Base-by-base conservation (phyloP, 2,888 invertebrate species). In the Acanthosoma haemorrhoidale region DNA sequence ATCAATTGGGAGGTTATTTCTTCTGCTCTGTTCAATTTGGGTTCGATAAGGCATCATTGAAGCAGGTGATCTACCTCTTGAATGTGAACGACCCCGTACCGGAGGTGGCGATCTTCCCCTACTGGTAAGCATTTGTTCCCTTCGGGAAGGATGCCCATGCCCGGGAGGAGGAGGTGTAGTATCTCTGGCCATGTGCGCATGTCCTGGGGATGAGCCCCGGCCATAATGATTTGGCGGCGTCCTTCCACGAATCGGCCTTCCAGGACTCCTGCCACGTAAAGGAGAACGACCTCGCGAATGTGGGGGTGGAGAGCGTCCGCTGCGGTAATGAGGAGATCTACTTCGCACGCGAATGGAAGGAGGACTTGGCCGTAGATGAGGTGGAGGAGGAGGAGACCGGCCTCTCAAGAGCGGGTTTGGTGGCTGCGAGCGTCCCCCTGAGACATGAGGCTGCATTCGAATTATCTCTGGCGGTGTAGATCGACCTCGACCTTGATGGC, bases 401-500 rank as follows among this genome's bases (percentile, higher is more conserved):
- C 70, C 70, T 38, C 70, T 18, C 18, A 63, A 29, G 34, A 57
- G 63, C n/a, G 63, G 21, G 6, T 43, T 61, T 16, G 58, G 68
- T 6, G 61, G 51, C n/a, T 29, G n/a, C 57, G 57, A 31, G 1
- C 64, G 34, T 9, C 41, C 11, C 15, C 34, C 38, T 2, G 16
- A 32, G 8, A 51, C 63, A 9, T 60, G 61, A 18, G 60, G 32
- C 21, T 58, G 13, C 13, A 21, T 38, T n/a, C 58, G 25, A 6
- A 60, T 32, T 13, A 32, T 15, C 5, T 29, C 6, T 31, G 59
- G 59, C 4, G 60, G 51, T n/a, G n/a, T n/a, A n/a, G 51, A 36
- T 11, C 67, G 16, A 4, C 67, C 34, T 5, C 51, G 43, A n/a
- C n/a, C n/a, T n/a, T 25, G 21, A 25, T 51, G 51, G 0, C 43